A percentile compares a stretch with the other conserved stretches of the same genome.
Conservation (phyloP, 2,888 invertebrate genomes). For the Artemia sinica region DNA sequence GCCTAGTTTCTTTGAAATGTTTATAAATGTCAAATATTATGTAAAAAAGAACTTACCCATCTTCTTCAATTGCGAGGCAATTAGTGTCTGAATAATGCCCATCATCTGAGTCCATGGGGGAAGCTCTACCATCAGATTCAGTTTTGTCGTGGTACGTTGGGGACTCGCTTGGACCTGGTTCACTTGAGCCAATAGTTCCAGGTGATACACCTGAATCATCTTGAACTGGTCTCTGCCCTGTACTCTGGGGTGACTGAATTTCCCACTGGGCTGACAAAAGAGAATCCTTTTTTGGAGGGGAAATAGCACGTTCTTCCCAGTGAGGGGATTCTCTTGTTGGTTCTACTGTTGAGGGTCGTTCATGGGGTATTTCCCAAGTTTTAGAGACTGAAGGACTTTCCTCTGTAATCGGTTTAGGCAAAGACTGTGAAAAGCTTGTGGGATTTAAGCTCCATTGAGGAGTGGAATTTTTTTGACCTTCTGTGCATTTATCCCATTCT, state of each 20-base stretch:
- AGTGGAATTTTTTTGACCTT: not conserved
- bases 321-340: constrained; percentile 10
- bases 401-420: not conserved
- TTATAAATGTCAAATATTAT: not conserved
- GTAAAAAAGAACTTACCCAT: constrained; percentile 2
- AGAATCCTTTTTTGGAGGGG: constrained; percentile 8
- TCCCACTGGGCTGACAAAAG: not conserved
- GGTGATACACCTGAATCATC: constrained; percentile 44
- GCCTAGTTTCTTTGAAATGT: too few species aligned
- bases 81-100: constrained; percentile 20
- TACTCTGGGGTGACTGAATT: constrained; percentile 27
- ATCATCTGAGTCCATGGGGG: constrained; percentile 19
- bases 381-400: not conserved
- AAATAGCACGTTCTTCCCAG: constrained; percentile 10
- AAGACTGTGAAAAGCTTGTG: not conserved
- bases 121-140: constrained; percentile 16
- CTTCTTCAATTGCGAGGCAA: constrained; percentile 11
- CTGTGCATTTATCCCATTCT: constrained; percentile 1
- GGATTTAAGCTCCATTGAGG: not conserved
- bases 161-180: not conserved
- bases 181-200: constrained; percentile 29
- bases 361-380: not conserved
- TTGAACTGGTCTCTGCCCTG: constrained; percentile 35
- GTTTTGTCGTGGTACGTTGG: not conserved
- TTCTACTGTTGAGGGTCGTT: not conserved